Evolutionary conservation across 1,140 invertebrate species (phyloP).

Genomic region (Neodiprion virginianus): DNA sequence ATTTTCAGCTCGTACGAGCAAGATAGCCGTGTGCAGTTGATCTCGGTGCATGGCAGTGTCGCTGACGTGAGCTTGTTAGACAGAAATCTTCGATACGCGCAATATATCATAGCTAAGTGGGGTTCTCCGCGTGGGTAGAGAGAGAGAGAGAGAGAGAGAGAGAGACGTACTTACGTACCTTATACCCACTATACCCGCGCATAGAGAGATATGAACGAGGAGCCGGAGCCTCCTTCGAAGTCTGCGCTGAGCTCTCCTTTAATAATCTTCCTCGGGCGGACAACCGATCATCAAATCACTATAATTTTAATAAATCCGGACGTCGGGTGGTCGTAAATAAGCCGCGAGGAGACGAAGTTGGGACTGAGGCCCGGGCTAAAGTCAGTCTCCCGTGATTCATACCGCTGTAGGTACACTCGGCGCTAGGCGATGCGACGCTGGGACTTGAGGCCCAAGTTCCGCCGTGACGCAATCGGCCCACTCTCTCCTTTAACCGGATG

Average conservation of each 20-base stretch:
- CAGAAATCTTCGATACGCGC: not conserved
- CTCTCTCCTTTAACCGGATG: not conserved
- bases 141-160: not conserved
- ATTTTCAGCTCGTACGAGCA: not conserved
- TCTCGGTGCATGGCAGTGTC: not conserved
- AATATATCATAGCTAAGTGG: slow-evolving; percentile 10
- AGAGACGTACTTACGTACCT: not conserved
- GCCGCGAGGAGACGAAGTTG: slow-evolving; percentile 1
- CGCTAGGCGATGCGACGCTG: not conserved
- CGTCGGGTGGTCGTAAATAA: slow-evolving; percentile 6
- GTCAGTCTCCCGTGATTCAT: not conserved
- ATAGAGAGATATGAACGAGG: not conserved
- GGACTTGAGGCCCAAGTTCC: not conserved
- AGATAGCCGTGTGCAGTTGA: not conserved
- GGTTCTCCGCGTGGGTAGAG: slow-evolving; percentile 12
- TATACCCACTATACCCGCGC: not conserved
- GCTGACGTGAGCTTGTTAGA: slow-evolving; percentile 2
- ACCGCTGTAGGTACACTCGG: not conserved
- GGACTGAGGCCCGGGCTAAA: not conserved
- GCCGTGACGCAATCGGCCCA: slow-evolving; percentile 1
- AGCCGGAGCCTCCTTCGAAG: not conserved
- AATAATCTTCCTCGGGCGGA: slow-evolving; percentile 13
- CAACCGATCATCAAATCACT: slow-evolving; percentile 16
- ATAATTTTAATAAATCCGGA: slow-evolving; percentile 17
- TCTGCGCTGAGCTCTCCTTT: not conserved